These are phyloP conservation scores for Trissolcus basalis DNA, from an alignment of 1,140 invertebrate species.

Conservation along the genomic window DNA sequence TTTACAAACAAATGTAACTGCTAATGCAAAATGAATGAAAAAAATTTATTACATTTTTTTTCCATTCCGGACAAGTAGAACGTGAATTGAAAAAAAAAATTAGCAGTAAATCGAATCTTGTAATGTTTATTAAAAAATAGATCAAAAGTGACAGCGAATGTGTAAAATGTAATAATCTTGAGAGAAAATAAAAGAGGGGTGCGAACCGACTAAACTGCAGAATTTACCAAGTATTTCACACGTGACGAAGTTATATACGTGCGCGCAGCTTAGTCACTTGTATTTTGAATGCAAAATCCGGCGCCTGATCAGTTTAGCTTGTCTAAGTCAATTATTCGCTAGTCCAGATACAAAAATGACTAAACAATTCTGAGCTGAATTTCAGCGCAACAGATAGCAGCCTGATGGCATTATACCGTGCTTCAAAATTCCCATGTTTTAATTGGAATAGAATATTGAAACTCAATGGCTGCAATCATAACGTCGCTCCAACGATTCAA, in stretches of 20 bases:
- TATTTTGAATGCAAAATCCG: conserved; percentile 31
- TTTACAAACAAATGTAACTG: no score
- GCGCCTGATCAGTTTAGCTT: conserved; percentile 28
- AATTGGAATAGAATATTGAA: conserved; percentile 25
- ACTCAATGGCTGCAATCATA: conserved; percentile 32
- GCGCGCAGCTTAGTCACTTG: conserved; percentile 19
- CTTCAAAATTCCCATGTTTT: conserved; percentile 19
- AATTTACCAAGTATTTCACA: conserved; percentile 14
- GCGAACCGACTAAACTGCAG: background rate
- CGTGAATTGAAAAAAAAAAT: no score
- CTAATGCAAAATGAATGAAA: no score
- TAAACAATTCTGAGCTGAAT: conserved; percentile 29
- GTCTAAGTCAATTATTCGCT: conserved; percentile 28
- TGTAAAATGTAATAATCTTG: background rate
- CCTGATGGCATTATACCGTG: conserved; percentile 20
- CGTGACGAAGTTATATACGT: background rate
- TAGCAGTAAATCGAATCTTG: no score
- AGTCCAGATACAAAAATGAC: conserved; percentile 29
- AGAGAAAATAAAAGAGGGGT: background rate
- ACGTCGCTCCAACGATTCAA: background rate
- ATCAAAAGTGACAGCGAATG: background rate
- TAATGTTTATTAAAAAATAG: no score
- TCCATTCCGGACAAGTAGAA: no score
- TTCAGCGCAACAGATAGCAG: conserved; percentile 20
- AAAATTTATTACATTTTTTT: no score